Evolutionary conservation across 1,140 invertebrate genomes (phyloP).

Genomic region (Artemia franciscana): DNA sequence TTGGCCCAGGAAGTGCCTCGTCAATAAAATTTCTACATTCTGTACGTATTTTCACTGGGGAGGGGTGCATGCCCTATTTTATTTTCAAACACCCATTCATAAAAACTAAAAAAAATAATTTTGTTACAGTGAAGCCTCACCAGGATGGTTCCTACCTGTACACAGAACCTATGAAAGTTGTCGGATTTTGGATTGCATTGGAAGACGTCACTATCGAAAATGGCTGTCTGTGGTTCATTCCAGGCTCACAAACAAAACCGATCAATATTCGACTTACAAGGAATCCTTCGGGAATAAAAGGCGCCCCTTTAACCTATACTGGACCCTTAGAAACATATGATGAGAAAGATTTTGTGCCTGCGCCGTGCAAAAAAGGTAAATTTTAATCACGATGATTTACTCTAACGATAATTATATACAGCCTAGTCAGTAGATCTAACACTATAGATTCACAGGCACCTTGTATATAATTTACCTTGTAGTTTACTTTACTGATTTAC

Average conservation of each 20-base stretch:
- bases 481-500: background rate
- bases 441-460: background rate
- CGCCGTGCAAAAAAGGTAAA: constrained; percentile 52
- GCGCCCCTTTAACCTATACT: constrained; percentile 27
- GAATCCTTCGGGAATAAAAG: constrained; percentile 35
- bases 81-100: too few species aligned
- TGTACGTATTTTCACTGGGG: too few species aligned
- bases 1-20: too few species aligned
- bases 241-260: constrained; percentile 65
- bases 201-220: constrained; percentile 79
- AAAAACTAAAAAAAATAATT: too few species aligned
- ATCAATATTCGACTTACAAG: constrained; percentile 43
- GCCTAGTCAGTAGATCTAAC: constrained; percentile 2
- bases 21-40: too few species aligned
- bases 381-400: too few species aligned
- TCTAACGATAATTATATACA: too few species aligned
- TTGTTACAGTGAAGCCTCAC: constrained; percentile 41
- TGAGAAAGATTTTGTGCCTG: constrained; percentile 44
- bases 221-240: constrained; percentile 77
- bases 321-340: constrained; percentile 40
- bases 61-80: too few species aligned
- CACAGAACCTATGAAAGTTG: constrained; percentile 38
- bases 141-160: constrained; percentile 70
- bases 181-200: constrained; percentile 84
- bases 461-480: background rate